Percentiles rank a stretch among this genome's conserved stretches.
phyloP scores from a whole-genome alignment of 2,113 vertebrate genomes.

The Antechinus flavipes region DNA sequence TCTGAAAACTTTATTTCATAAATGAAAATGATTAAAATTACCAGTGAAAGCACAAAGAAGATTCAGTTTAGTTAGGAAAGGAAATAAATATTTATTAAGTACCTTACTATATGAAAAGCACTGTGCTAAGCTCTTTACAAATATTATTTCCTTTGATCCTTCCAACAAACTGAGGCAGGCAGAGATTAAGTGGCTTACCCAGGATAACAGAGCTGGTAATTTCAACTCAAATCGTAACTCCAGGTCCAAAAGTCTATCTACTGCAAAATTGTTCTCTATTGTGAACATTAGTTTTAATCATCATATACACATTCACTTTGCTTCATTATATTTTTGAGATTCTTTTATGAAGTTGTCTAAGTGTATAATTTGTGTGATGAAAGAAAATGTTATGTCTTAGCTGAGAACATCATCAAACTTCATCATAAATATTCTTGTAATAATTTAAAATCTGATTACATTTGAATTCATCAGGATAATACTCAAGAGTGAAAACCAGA shows the following conservation, averaged over 20 bases:
- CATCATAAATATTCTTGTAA: not conserved
- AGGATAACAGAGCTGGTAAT: not conserved
- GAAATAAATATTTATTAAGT: too few relatives aligned
- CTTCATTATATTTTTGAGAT: not conserved
- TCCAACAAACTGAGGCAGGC: too few relatives aligned
- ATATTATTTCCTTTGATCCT: too few relatives aligned
- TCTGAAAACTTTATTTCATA: conserved; percentile 11
- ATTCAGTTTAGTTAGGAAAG: too few relatives aligned
- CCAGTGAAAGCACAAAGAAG: too few relatives aligned
- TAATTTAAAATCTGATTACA: not conserved
- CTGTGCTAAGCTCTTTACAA: too few relatives aligned
- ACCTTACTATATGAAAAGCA: too few relatives aligned
- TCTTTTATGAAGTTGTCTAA: not conserved
- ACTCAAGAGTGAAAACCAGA: not conserved
- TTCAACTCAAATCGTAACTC: not conserved
- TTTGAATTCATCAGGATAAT: not conserved
- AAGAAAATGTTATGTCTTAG: not conserved
- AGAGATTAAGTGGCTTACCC: too few relatives aligned
- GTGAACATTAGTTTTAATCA: not conserved
- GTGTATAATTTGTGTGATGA: not conserved
- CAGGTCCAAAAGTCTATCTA: not conserved
- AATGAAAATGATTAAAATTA: not conserved
- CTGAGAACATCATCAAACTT: not conserved
- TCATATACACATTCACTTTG: not conserved
- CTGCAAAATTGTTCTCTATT: not conserved